Evolutionary conservation across 2,113 vertebrate genomes (phyloP).

Genomic region (Rhinogobius similis): DNA sequence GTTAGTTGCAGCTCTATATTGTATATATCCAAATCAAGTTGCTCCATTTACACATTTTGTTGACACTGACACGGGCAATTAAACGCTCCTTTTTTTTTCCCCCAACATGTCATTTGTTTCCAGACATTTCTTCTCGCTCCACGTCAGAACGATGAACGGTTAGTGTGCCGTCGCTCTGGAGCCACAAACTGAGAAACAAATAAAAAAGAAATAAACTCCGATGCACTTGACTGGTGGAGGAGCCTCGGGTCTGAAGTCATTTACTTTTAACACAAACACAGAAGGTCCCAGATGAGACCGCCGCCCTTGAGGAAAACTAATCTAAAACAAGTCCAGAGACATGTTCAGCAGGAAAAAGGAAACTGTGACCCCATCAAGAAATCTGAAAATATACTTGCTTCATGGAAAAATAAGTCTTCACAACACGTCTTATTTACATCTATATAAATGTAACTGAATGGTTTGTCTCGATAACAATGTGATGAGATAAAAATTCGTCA

Average conservation of each 20-base stretch:
- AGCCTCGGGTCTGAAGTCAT: constrained; percentile 60
- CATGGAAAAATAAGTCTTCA: no score
- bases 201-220: constrained; percentile 57
- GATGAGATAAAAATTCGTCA: not conserved
- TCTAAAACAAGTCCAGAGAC: not conserved
- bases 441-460: not conserved
- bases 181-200: constrained; percentile 58
- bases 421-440: no score
- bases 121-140: not conserved
- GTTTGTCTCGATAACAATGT: not conserved
- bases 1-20: no score
- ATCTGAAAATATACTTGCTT: no score
- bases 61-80: no score
- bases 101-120: not conserved
- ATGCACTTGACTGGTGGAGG: constrained; percentile 39
- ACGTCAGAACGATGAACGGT: not conserved
- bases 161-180: not conserved
- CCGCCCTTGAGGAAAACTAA: not conserved
- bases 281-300: constrained; percentile 62
- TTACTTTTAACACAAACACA: constrained; percentile 64
- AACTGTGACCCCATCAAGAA: no score
- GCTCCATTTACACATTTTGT: no score
- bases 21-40: no score
- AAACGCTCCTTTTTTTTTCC: no score
- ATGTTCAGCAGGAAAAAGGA: no score